phyloP scores from a whole-genome alignment of 2,888 invertebrate species.

The Acheta domesticus region DNA sequence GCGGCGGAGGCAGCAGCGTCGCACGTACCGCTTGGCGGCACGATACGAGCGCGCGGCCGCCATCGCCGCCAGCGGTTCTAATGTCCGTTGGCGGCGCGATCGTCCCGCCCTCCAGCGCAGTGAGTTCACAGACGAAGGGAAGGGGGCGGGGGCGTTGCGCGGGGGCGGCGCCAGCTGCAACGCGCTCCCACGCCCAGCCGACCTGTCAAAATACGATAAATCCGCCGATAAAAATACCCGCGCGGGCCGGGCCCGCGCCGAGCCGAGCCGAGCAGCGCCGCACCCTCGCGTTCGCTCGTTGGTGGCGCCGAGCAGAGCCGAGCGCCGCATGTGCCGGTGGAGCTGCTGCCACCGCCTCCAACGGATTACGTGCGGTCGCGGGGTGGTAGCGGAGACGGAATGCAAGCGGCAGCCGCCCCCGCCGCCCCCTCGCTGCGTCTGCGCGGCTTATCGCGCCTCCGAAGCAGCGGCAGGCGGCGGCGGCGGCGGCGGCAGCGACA shows the following conservation, averaged over 20 bases:
- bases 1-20: too few relatives aligned
- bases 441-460: too few relatives aligned
- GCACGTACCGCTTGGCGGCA: too few relatives aligned
- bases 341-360: too few relatives aligned
- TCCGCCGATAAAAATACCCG: conserved; percentile 1
- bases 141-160: background rate
- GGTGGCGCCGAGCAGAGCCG: conserved; percentile 40
- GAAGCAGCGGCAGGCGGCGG: too few relatives aligned
- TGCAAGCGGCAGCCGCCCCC: too few relatives aligned
- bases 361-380: too few relatives aligned
- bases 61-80: background rate
- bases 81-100: background rate
- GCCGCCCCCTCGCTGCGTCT: too few relatives aligned
- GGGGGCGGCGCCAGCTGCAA: background rate
- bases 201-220: conserved; percentile 18
- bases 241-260: background rate
- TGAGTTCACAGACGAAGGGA: background rate
- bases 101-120: background rate
- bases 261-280: background rate
- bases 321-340: too few relatives aligned
- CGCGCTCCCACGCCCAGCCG: conserved; percentile 3
- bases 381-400: too few relatives aligned
- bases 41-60: background rate
- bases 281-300: background rate
- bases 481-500: too few relatives aligned